Base-by-base conservation (phyloP, 2,888 invertebrate species). In the Stenolophus ochropezus region DNA sequence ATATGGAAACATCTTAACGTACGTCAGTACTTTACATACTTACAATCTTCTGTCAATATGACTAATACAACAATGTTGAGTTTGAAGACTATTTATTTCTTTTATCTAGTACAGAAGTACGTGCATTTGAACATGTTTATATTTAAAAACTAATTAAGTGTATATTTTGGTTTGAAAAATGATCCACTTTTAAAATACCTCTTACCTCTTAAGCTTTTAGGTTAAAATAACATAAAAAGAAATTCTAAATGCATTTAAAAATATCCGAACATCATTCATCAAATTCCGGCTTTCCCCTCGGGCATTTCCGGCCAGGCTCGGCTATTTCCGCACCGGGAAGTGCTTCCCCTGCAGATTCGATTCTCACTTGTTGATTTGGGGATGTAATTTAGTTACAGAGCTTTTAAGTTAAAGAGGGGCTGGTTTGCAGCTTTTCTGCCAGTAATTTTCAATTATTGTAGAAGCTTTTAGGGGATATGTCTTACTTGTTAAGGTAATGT, bases 351-450 rank as follows among this genome's bases (percentile, higher is more conserved):
- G 56, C 11, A 56, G 56, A 56, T 56, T 56, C 20, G 21, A 20
- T 56, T 56, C 20, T 56, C 56, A 56, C 56, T 56, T 56, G 56
- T 56, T 56, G 56, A 56, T 56, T 56, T 56, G 51, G 51, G 51
- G 51, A 18, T 53, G 51, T 53, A 53, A 53, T 53, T 53, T 53
- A 20, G 56, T 20, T 56, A 56, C 20, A 20, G 21, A 56, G 56
- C 56, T 56, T 56, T 56, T 56, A 56, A 18, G 56, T 20, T 21
- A 20, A 56, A 42, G 8, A 42, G 11, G 33, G 33, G n/a, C n/a
- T n/a, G n/a, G n/a, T n/a, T n/a, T n/a, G n/a, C n/a, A 4, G 33
- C 33, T 42, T 42, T 42, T 2, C 8, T 42, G 6, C 33, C 33
- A 42, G 33, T 42, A 42, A 42, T 42, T 42, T 42, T 42, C 33